A percentile compares a stretch with the other conserved stretches of the same genome.
These are phyloP conservation scores for Torymus aiolomorphi DNA, from an alignment of 2,888 invertebrate species.

Conservation along the genomic window DNA sequence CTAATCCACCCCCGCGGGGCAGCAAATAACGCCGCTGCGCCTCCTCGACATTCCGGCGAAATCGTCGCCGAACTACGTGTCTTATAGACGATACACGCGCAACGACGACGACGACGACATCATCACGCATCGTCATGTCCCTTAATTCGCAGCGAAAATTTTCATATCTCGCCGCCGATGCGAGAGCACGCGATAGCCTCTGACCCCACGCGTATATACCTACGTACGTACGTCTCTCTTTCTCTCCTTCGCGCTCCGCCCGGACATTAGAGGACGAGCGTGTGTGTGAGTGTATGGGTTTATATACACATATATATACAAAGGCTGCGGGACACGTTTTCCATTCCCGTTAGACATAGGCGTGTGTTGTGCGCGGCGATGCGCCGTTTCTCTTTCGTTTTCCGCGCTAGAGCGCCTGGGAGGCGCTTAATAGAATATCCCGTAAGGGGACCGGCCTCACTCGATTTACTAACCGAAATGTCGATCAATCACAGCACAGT, in stretches of 20 bases:
- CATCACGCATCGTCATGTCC: no score
- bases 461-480: conserved; percentile 48
- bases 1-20: no score
- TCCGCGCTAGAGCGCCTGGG: neutral
- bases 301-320: conserved; percentile 20
- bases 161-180: neutral
- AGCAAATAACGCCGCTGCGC: no score
- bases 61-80: no score
- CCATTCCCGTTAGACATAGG: conserved; percentile 55
- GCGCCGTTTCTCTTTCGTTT: neutral
- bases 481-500: conserved; percentile 47
- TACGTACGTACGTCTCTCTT: conserved; percentile 17
- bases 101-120: no score
- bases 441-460: conserved; percentile 41
- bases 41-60: no score
- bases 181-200: conserved; percentile 23
- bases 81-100: no score
- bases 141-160: neutral
- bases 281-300: neutral
- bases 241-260: conserved; percentile 3
- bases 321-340: conserved; percentile 54
- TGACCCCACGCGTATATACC: no score
- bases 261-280: conserved; percentile 19
- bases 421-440: conserved; percentile 51
- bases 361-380: conserved; percentile 38